Base-by-base conservation (phyloP, 2,888 invertebrate species). In the Agriopis aurantiaria region DNA sequence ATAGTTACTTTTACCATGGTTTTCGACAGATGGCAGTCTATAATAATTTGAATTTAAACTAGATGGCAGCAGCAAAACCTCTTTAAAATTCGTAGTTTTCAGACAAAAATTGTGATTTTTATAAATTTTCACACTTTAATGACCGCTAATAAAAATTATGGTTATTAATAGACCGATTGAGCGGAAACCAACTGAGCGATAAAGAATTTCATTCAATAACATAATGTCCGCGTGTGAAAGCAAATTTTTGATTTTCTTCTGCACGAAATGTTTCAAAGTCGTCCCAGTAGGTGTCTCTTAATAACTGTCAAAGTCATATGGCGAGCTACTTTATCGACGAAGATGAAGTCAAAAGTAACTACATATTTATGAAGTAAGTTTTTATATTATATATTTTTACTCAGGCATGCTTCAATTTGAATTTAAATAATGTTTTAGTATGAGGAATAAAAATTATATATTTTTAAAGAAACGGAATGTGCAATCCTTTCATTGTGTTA, bases 21-120 rank as follows among this genome's bases (percentile, higher is more conserved):
- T 58, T 41, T 8, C 68, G 52, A 78, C 69, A 90, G 89, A 85
- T 86, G 87, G 81, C 86, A 74, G 65, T 58, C 64, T 40, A 58
- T 63, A 71, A 66, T 72, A 12, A 17, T 1, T 6, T 8, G 3
- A 10, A 8, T 0, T 8, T 0, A 8, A 9, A 40, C 10, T 56
- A 82, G 80, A 78, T 82, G 80, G 51, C 80, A 51, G 56, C 56
- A 69, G 33, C 45, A 12, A 10, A 40, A 53, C 3, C 0, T n/a
- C 45, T 33, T 33, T 33, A 14, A 53, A 46, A 59, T 17, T 8
- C 33, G 12, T 12, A 40, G 8, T 23, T 41, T 49, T 51, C 2
- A 0, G 10, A 11, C 7, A 57, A 43, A 14, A 43, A 14, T 3
- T n/a, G n/a, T 4, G 6, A 4, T 41, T 40, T 56, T 14, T 8